Evolutionary conservation across 2,113 vertebrate genomes (phyloP), one percentile per base, ranked within the genome.

Genomic region (Falco punctatus): DNA sequence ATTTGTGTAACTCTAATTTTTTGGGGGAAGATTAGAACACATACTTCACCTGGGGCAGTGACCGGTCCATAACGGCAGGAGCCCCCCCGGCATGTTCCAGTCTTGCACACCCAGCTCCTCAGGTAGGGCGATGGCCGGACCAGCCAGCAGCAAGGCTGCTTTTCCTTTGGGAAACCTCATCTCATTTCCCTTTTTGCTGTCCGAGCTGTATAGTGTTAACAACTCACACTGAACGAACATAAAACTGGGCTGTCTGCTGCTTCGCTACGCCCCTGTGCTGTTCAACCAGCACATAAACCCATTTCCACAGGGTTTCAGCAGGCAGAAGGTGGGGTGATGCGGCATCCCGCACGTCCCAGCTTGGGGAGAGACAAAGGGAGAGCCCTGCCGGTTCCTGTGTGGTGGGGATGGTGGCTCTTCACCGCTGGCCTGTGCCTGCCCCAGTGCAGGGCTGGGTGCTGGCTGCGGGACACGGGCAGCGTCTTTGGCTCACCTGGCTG

Each of bases 1-100:
- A 95, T 95, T 98, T 98, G 10, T 90, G 51, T n/a, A 90, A 90
- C 44, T 80, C 33, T 67, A 2, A 80, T 86, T 48, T 71, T 65
- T 13, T 0, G 1, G 17, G 51, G 17, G 9, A 3, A 3, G 21
- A 14, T 30, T 5, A 20, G 15, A 58, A 7, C 8, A 2, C 0
- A 1, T 18, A 24, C 21, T 17, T 33, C 48, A 5, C 2, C 15
- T 3, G 27, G 23, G 46, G 55, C 74, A 18, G 40, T 4, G 35
- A 7, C 14, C 5, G 40, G 33, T 1, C 67, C 6, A n/a, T 12
- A 15, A 10, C 0, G 0, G 20, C 4, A 5, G 11, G 12, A 26
- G 21, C 8, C 13, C 20, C 20, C 19, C 4, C 35, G 4, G 26
- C 27, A 2, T 0, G 1, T 13, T 20, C 28, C n/a, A n/a, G 48